Evolutionary conservation across 2,113 vertebrate genomes (phyloP), one percentile per base, ranked within the genome.

Genomic region (Gracilinanus agilis): DNA sequence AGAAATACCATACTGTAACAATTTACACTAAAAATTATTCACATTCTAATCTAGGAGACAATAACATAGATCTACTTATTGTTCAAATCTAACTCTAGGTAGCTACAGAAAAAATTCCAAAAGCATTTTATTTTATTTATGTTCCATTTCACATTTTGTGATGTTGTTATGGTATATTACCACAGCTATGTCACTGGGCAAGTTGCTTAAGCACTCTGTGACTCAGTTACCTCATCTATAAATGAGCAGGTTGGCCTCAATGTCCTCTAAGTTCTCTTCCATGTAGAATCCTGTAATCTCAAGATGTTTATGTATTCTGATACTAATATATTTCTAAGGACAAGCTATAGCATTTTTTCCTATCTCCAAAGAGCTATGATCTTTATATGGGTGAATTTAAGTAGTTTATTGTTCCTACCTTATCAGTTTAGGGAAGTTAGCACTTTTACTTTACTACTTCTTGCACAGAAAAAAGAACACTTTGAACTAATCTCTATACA

Each of bases 401-500:
- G 93, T 93, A 54, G 21, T 55, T 89, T 93, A 29, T 94, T 91
- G 1, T 11, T 93, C 75, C 34, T 40, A 94, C 54, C 91, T 94
- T 55, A 95, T 91, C 7, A 94, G 96, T n/a, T 54, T 27, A 93
- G 25, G 44, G 16, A 13, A 94, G 75, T 44, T 96, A 11, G 53
- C 49, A 21, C 34, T 61, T 53, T 97, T 97, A 96, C 54, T 27
- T 97, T 83, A 90, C 54, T 92, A 89, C 91, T 25, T 75, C 16
- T 94, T 97, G 89, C 90, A 19, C 55, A 94, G 94, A 92, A 96
- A 97, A 97, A 96, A 92, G 95, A 95, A 88, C 89, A 94, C 58
- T 97, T 96, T 95, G 55, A 97, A 96, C 40, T 97, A 97, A 98
- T 97, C 91, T 97, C 56, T 95, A 94, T 55, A 95, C 44, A 94